phyloP scores from a whole-genome alignment of 2,888 invertebrate genomes.

The Neoaliturus tenellus region DNA sequence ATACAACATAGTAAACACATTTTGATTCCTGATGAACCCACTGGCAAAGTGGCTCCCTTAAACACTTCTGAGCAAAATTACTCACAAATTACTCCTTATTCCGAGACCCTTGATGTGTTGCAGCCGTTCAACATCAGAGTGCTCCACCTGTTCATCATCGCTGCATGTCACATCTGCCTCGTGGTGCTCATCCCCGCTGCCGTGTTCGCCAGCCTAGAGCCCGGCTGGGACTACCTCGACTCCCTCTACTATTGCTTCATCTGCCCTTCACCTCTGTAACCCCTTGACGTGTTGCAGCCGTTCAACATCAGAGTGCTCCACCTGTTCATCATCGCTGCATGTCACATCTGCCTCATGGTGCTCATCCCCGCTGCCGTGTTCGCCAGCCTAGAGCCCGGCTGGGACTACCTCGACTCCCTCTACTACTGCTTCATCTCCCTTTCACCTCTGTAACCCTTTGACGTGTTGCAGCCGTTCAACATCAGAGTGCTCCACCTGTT shows the following conservation, averaged over 20 bases:
- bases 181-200: conserved; percentile 86
- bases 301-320: conserved; percentile 87
- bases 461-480: conserved; percentile 76
- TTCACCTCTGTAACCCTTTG: too few species aligned
- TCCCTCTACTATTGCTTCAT: conserved; percentile 95
- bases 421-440: conserved; percentile 95
- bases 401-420: conserved; percentile 91
- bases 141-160: conserved; percentile 82
- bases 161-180: conserved; percentile 70
- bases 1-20: too few species aligned
- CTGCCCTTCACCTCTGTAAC: too few species aligned
- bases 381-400: conserved; percentile 84
- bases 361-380: conserved; percentile 86
- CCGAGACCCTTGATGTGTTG: background rate
- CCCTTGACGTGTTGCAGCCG: conserved; percentile 70
- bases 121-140: conserved; percentile 84
- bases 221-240: conserved; percentile 90
- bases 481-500: conserved; percentile 85
- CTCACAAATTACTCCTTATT: too few species aligned
- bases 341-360: conserved; percentile 76
- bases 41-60: too few species aligned
- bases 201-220: conserved; percentile 85
- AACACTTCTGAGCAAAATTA: too few species aligned
- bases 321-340: conserved; percentile 77
- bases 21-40: too few species aligned